These are phyloP conservation scores for Isoperla grammatica DNA, from an alignment of 2,888 invertebrate genomes.

Conservation along the genomic window DNA sequence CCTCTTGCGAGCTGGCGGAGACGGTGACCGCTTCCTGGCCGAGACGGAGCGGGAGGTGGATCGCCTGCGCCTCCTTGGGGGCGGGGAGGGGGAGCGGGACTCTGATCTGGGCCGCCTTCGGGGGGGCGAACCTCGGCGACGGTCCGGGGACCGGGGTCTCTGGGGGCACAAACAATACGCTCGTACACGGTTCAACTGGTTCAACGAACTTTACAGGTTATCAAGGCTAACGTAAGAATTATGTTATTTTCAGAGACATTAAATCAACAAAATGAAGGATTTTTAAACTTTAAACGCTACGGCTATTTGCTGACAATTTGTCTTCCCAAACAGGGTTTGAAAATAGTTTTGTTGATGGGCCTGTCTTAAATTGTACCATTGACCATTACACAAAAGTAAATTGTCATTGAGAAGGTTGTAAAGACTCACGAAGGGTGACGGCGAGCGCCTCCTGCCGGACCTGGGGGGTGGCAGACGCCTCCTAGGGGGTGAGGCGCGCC, in stretches of 20 bases:
- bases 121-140: background rate
- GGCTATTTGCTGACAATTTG: too few relatives aligned
- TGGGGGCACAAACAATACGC: background rate
- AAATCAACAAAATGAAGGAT: too few relatives aligned
- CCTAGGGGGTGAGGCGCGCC: slow-evolving; percentile 43
- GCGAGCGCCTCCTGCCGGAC: slow-evolving; percentile 14
- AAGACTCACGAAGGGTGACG: background rate
- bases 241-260: background rate
- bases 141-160: background rate
- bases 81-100: slow-evolving; percentile 1
- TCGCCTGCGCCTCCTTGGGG: background rate
- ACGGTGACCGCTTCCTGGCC: background rate
- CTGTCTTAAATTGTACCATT: too few relatives aligned
- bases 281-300: too few relatives aligned
- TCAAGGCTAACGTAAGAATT: background rate
- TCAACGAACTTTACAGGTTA: too few relatives aligned
- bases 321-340: too few relatives aligned
- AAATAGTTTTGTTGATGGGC: too few relatives aligned
- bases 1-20: background rate
- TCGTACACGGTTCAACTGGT: too few relatives aligned
- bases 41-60: background rate
- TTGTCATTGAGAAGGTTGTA: too few relatives aligned
- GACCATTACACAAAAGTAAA: too few relatives aligned
- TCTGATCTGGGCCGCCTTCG: background rate
- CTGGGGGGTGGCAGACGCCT: slow-evolving; percentile 34